Evolutionary conservation across 2,888 invertebrate genomes (phyloP).

Genomic region (Amphipoea oculea): DNA sequence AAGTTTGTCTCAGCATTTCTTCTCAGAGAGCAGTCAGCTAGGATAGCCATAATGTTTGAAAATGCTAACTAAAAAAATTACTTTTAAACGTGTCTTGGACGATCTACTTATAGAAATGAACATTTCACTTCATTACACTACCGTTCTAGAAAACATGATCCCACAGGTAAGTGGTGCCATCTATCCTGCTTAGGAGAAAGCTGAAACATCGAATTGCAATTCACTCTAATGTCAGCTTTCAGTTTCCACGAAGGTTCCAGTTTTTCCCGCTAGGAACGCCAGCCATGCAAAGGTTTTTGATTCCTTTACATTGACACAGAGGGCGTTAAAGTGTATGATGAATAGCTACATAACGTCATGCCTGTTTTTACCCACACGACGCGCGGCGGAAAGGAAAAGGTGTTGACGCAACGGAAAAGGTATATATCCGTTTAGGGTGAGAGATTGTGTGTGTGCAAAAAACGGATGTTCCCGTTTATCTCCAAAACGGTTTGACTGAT

Average conservation of each 20-base stretch:
- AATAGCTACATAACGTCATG: neutral
- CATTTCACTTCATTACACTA: neutral
- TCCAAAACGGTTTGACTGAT: neutral
- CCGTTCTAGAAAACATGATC: conserved; percentile 3
- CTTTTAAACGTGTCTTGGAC: neutral
- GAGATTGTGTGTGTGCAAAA: neutral
- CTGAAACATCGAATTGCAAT: neutral
- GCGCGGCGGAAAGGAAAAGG: neutral
- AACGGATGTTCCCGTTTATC: neutral
- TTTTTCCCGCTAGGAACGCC: conserved; percentile 3
- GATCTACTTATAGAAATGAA: neutral
- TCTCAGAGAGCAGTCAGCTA: neutral
- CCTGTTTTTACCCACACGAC: neutral
- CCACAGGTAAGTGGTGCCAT: conserved; percentile 29
- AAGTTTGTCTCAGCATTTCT: neutral
- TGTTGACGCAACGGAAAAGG: neutral
- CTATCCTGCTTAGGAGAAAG: conserved; percentile 2
- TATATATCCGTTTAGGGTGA: neutral
- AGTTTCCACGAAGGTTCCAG: neutral
- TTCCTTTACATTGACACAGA: conserved; percentile 14
- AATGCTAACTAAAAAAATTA: neutral
- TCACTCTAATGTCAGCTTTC: neutral
- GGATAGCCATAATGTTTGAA: neutral
- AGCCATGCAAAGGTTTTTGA: neutral
- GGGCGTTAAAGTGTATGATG: neutral